Percentiles rank a stretch among this genome's conserved stretches.
phyloP scores from a whole-genome alignment of 1,140 invertebrate species.

The Drosophila watanabei region DNA sequence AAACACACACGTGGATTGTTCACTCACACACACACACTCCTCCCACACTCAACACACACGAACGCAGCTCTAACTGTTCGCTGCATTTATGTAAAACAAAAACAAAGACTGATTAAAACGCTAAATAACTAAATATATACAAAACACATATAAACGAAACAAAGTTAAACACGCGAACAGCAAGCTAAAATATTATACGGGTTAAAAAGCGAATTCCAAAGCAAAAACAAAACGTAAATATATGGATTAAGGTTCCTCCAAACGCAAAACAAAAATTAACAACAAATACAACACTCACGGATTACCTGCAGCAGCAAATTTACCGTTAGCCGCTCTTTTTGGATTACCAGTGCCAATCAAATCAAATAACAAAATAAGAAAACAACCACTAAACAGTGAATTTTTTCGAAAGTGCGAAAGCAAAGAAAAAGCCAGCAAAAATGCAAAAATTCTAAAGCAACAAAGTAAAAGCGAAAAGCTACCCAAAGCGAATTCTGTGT shows the following conservation, averaged over 20 bases:
- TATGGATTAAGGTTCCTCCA: conserved; percentile 85
- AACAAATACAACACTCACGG: conserved; percentile 52
- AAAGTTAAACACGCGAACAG: conserved; percentile 60
- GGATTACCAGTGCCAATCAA: conserved; percentile 84
- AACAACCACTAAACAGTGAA: conserved; percentile 45
- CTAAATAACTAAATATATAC: conserved; percentile 72
- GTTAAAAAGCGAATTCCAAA: conserved; percentile 67
- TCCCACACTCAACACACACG: conserved; percentile 42
- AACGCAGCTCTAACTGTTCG: conserved; percentile 66
- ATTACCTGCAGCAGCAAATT: conserved; percentile 68
- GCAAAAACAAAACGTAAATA: conserved; percentile 47
- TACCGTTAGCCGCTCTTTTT: conserved; percentile 72
- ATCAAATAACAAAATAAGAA: conserved; percentile 27
- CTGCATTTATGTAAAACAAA: conserved; percentile 58
- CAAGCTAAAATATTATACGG: conserved; percentile 65
- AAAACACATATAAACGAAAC: conserved; percentile 45
- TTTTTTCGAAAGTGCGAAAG: conserved; percentile 56
- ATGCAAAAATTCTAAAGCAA: conserved; percentile 61
- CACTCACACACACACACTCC: conserved; percentile 35
- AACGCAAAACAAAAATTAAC: conserved; percentile 27
- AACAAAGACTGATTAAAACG: conserved; percentile 79
- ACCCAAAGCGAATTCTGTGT: conserved; percentile 60
- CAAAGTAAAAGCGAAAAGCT: conserved; percentile 44
- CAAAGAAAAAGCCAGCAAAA: conserved; percentile 38
- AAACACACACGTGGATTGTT: conserved; percentile 56